Evolutionary conservation across 2,888 invertebrate species (phyloP).

Genomic region (Nebria brevicollis): DNA sequence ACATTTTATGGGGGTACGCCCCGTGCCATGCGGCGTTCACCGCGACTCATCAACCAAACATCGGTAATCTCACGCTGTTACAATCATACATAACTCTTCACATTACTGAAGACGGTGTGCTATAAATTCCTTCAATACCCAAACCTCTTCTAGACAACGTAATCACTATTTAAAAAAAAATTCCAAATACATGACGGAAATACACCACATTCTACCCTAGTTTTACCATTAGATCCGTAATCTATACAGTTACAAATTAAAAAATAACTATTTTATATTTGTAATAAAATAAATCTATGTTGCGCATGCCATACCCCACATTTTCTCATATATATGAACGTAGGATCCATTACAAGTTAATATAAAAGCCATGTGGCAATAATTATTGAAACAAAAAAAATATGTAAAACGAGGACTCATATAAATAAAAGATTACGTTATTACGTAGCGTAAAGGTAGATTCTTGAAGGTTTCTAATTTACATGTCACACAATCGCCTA

Average conservation of each 20-base stretch:
- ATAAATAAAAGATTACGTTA: neutral
- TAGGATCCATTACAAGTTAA: neutral
- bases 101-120: neutral
- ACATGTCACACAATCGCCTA: neutral
- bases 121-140: neutral
- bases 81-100: neutral
- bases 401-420: neutral
- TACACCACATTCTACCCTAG: neutral
- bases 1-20: conserved; percentile 21
- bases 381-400: neutral
- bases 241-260: too few relatives aligned
- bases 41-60: neutral
- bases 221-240: too few relatives aligned
- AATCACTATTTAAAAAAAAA: neutral
- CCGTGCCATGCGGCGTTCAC: conserved; percentile 5
- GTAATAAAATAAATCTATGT: too few relatives aligned
- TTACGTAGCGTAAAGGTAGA: neutral
- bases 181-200: neutral
- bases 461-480: neutral
- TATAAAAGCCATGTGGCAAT: neutral
- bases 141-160: neutral
- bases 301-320: neutral
- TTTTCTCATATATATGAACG: neutral
- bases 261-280: too few relatives aligned
- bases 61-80: neutral